A percentile compares a stretch with the other conserved stretches of the same genome.
Evolutionary conservation across 2,888 invertebrate species (phyloP).

Genomic region (Noctua janthina): DNA sequence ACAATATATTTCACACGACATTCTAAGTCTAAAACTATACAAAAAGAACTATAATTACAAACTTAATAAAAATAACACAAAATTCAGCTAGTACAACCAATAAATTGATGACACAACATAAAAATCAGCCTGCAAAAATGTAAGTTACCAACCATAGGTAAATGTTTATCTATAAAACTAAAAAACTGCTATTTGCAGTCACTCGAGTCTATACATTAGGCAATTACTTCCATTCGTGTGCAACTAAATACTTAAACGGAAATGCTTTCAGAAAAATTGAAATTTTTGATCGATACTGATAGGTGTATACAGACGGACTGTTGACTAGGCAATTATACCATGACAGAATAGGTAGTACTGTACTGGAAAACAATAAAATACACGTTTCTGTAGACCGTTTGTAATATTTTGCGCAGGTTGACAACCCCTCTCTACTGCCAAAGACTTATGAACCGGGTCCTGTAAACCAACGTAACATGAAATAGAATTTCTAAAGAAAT

Average conservation of each 20-base stretch:
- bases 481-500: conserved; percentile 44
- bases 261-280: conserved; percentile 61
- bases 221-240: conserved; percentile 34
- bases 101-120: neutral
- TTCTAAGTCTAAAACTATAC: too few species aligned
- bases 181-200: conserved; percentile 21
- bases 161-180: conserved; percentile 25
- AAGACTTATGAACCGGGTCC: conserved; percentile 64
- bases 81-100: too few species aligned
- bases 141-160: neutral
- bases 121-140: conserved; percentile 10
- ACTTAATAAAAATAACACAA: too few species aligned
- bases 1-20: too few species aligned
- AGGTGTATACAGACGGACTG: neutral
- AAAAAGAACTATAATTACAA: too few species aligned
- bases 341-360: conserved; percentile 4
- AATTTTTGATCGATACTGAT: conserved; percentile 31
- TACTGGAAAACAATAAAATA: conserved; percentile 64
- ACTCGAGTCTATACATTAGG: conserved; percentile 4
- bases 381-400: conserved; percentile 52
- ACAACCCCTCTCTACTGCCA: conserved; percentile 58
- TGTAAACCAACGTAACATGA: conserved; percentile 55
- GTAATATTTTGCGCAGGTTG: conserved; percentile 66
- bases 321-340: conserved; percentile 26
- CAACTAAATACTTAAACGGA: conserved; percentile 18